Percentiles rank a stretch among this genome's conserved stretches.
Evolutionary conservation across 2,888 invertebrate genomes (phyloP).

Genomic region (Lucinisca nassula): DNA sequence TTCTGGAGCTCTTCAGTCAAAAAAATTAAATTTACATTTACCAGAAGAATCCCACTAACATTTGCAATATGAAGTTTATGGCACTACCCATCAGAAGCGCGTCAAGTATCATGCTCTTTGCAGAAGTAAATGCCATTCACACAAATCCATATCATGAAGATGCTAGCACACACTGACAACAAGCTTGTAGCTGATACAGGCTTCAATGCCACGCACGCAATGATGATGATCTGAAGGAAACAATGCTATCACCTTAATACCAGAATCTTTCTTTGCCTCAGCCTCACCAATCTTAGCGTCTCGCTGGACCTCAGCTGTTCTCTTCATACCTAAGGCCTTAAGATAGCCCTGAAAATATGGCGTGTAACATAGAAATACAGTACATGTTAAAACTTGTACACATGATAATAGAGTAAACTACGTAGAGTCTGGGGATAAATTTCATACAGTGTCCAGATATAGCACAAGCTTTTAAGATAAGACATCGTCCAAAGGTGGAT

Average conservation of each 20-base stretch:
- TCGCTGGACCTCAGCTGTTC: conserved; percentile 89
- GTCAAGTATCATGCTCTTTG: not conserved
- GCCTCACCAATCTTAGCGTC: conserved; percentile 99
- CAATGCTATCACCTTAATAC: conserved; percentile 91
- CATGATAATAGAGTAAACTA: too few species aligned
- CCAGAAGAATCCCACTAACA: too few species aligned
- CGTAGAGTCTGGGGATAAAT: too few species aligned
- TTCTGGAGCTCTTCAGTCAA: too few species aligned
- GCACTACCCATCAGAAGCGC: too few species aligned
- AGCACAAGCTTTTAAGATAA: too few species aligned
- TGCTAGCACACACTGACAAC: not conserved
- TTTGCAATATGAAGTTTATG: too few species aligned
- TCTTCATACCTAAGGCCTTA: conserved; percentile 92
- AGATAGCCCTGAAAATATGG: conserved; percentile 93
- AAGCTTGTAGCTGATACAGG: not conserved
- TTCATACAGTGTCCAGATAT: too few species aligned
- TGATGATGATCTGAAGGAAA: not conserved
- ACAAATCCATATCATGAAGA: too few species aligned
- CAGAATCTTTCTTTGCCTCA: conserved; percentile 96
- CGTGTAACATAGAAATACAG: too few species aligned
- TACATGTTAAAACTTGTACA: not conserved
- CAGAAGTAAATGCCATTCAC: not conserved
- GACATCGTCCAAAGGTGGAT: too few species aligned
- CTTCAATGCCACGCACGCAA: not conserved
- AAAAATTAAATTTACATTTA: too few species aligned